A percentile compares a stretch with the other conserved stretches of the same genome.
Evolutionary conservation across 2,888 invertebrate genomes (phyloP).

Genomic region (Drosophila multiciliata): DNA sequence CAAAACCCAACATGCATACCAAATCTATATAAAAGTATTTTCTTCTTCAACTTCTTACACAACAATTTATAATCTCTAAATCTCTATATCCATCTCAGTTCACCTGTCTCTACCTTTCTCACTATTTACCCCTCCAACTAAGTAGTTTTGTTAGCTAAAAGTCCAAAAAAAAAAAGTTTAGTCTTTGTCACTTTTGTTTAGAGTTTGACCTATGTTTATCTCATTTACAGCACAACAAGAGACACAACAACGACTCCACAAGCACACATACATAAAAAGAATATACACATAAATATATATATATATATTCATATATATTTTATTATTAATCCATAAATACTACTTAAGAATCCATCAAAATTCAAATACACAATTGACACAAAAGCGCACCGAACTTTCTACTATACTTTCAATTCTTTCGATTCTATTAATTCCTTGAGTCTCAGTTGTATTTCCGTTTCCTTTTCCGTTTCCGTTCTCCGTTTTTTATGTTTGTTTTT

Average conservation of each 20-base stretch:
- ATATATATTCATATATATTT: background rate
- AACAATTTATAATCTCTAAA: constrained; percentile 11
- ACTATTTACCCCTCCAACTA: constrained; percentile 31
- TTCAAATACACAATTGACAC: constrained; percentile 27
- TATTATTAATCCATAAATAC: background rate
- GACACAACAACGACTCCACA: constrained; percentile 53
- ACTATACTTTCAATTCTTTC: constrained; percentile 21
- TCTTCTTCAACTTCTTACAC: constrained; percentile 23
- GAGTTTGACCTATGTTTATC: constrained; percentile 52
- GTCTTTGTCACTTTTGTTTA: constrained; percentile 38
- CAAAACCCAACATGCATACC: constrained; percentile 65
- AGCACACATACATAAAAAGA: constrained; percentile 20
- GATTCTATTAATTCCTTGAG: constrained; percentile 36
- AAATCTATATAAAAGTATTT: constrained; percentile 48
- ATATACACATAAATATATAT: background rate
- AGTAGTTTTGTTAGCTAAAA: constrained; percentile 57
- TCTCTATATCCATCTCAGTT: constrained; percentile 12
- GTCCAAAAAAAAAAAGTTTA: constrained; percentile 17
- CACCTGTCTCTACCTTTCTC: constrained; percentile 20
- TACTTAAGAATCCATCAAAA: constrained; percentile 22
- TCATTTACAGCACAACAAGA: constrained; percentile 70
- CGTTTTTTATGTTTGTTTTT: constrained; percentile 30
- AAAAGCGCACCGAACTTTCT: constrained; percentile 34
- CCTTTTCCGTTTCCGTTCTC: constrained; percentile 26
- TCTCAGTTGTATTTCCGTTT: constrained; percentile 44